phyloP scores from a whole-genome alignment of 2,888 invertebrate species.

The Dysmachus trigonus region DNA sequence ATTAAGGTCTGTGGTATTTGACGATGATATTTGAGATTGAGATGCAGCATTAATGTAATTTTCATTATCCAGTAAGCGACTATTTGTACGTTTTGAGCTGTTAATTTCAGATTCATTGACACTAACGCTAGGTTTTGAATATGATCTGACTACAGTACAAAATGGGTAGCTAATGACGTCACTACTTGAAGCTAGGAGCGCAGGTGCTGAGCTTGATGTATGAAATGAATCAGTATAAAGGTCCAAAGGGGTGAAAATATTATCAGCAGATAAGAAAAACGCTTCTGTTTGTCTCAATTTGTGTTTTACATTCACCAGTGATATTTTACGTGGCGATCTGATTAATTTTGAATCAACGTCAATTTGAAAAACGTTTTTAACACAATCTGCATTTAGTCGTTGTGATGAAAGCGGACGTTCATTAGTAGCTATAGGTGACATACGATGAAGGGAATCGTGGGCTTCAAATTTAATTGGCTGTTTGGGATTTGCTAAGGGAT shows the following conservation, averaged over 20 bases:
- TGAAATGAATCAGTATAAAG: conserved; percentile 34
- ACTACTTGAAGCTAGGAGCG: conserved; percentile 21
- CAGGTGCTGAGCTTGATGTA: conserved; percentile 45
- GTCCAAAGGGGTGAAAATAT: background rate
- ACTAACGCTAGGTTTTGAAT: background rate
- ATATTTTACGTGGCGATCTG: background rate
- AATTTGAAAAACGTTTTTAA: conserved; percentile 53
- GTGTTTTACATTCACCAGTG: background rate
- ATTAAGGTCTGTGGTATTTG: background rate
- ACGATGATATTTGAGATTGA: conserved; percentile 47
- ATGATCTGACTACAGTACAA: conserved; percentile 19
- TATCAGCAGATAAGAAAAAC: conserved; percentile 31
- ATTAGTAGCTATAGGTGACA: conserved; percentile 65
- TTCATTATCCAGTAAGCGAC: conserved; percentile 6
- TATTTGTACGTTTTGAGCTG: background rate
- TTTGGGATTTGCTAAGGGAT: conserved; percentile 25
- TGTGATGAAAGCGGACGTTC: conserved; percentile 60
- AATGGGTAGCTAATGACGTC: background rate
- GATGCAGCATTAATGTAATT: conserved; percentile 45
- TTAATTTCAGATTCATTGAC: background rate
- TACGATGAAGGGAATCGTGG: conserved; percentile 52
- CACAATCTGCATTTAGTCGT: conserved; percentile 52
- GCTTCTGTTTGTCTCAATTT: background rate
- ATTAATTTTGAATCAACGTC: background rate
- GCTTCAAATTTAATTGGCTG: background rate